Evolutionary conservation across 2,888 invertebrate species (phyloP), one percentile per base, ranked within the genome.

Genomic region (Maniola hyperantus): DNA sequence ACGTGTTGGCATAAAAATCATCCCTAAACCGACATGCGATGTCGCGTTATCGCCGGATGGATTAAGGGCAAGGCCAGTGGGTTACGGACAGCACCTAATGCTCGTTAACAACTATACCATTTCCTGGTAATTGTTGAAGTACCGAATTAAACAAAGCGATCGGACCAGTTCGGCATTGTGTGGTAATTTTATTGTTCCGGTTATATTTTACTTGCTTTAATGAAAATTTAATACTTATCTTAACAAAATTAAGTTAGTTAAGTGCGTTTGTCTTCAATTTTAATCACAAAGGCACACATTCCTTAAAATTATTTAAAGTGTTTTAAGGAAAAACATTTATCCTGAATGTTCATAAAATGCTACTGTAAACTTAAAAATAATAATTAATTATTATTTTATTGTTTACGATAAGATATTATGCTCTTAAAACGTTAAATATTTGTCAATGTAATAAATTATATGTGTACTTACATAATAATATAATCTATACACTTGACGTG

Each of bases 61-160:
- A 83, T 84, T 86, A 83, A 80, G 83, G 80, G 76, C 84, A 87
- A 85, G 84, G 84, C 76, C 79, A 82, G 67, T 76, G 75, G 84
- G 84, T 85, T 84, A 84, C 75, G 81, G 81, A 75, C 82, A 76
- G 69, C 70, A 73, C 74, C 77, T 76, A 77, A 78, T 76, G 75
- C 72, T 66, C 72, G 73, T 74, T 72, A 73, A 76, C 72, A 74
- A 71, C 73, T 70, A 67, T 70, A 72, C 69, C 74, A 76, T 78
- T 82, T 83, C 83, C 83, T 81, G 79, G 78, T 80, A 74, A 82
- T 80, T 82, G 80, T 81, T 73, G 66, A 63, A 71, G 57, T 61
- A 60, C 48, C 67, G 71, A 68, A 74, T 71, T 70, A 72, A 72
- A 75, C 71, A 71, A 72, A 70, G 67, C 71, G 60, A 72, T 65